Base-by-base conservation (phyloP, 2,113 vertebrate species). In the Gopherus flavomarginatus region DNA sequence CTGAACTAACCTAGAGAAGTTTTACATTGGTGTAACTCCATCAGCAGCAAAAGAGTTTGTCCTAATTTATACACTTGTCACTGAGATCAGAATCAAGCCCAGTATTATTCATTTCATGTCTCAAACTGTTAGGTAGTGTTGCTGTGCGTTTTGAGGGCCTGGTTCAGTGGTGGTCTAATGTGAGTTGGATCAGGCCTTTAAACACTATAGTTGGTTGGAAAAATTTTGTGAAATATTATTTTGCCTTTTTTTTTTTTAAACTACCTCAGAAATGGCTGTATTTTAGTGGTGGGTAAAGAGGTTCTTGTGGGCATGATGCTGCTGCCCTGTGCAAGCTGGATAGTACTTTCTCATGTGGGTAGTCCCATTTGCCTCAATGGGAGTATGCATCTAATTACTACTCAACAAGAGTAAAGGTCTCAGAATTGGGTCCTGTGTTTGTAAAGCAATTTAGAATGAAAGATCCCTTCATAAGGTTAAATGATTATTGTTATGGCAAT, bases 381-480 rank as follows among this genome's bases (percentile, higher is more conserved):
- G 79, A 80, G 38, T 79, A 52, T 1, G 6, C 62, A 21, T 19
- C 35, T 24, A 19, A n/a, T 2, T n/a, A 88, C 79, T 59, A 59
- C 7, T 50, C 17, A 8, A 13, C 2, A 52, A 86, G 85, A 19
- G 59, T 8, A 54, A 86, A 88, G 35, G 31, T 78, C 75, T 44
- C 65, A 54, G 5, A 85, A n/a, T 27, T 91, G 91, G 89, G 91
- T 3, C 49, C 22, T 31, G 22, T 5, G 27, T 77, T 83, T 56
- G 17, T 88, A 80, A 91, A 90, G n/a, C 24, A 22, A 35, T 69
- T 85, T 93, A 83, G 82, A 92, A 93, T 49, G 21, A 88, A 94
- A 79, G 3, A 4, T 57, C 80, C 57, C 85, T 88, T 31, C 56
- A 92, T 85, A 85, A 87, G 5, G 4, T 80, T 88, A 62, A 54